Evolutionary conservation across 2,113 vertebrate species (phyloP).

Genomic region (Lepidothrix coronata): DNA sequence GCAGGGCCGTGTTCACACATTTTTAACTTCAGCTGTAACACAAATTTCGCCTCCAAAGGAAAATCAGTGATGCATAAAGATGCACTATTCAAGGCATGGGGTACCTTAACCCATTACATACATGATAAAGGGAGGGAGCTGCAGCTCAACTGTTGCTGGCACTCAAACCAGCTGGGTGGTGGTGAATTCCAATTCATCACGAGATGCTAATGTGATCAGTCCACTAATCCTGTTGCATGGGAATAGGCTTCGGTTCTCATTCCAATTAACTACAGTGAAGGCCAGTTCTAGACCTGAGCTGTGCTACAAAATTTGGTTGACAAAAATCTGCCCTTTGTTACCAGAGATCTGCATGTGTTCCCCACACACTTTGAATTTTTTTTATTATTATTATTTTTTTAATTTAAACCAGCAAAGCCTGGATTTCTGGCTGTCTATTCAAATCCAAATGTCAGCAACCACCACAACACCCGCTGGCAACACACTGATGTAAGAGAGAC

Average conservation of each 20-base stretch:
- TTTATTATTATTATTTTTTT: not conserved
- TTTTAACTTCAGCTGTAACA: not conserved
- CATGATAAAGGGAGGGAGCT: not conserved
- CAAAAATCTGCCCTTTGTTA: not conserved
- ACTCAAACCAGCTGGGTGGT: not conserved
- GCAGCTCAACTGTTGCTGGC: not conserved
- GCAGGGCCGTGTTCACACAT: not conserved
- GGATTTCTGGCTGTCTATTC: not conserved
- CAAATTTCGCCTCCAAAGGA: not conserved
- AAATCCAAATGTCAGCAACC: not conserved
- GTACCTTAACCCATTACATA: not conserved
- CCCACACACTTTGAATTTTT: not conserved
- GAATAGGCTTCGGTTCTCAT: not conserved
- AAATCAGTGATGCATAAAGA: not conserved
- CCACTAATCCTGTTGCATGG: not conserved
- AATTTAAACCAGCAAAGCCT: not conserved
- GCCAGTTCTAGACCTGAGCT: not conserved
- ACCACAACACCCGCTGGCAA: not conserved
- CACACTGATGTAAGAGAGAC: accelerated
- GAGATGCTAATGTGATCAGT: not conserved
- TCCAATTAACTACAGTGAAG: not conserved
- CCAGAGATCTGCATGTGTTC: not conserved
- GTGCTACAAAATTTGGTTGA: not conserved
- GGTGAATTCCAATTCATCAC: not conserved
- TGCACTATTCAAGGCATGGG: not conserved